Base-by-base conservation (phyloP, 1,140 invertebrate species). In the Ips nitidus region DNA sequence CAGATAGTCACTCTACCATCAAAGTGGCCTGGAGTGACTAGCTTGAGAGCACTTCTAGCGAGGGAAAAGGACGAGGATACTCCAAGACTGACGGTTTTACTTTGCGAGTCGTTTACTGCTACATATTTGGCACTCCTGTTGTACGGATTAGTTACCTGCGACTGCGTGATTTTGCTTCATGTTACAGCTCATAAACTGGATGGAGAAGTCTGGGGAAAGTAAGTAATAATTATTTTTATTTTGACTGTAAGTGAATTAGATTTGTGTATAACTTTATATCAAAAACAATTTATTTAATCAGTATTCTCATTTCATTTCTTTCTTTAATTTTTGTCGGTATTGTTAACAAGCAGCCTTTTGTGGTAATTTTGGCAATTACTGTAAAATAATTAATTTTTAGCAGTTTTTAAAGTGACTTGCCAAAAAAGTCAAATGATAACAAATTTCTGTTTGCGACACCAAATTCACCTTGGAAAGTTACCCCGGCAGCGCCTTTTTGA, bases 31-130 rank as follows among this genome's bases (percentile, higher is more conserved):
- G 90, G 95, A 40, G 96, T 99, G 0, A 94, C 95, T 1, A 95
- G 94, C 72, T 83, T 99, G 50, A 87, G 95, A 7, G 93, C 95
- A 0, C 82, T 99, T 52, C 81, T 98, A 2, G 90, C 93, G 0
- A 84, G 95, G 8, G 97, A 98, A 76, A 95, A 97, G 79, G 97
- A 99, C 78, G 96, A 99, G 77, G 97, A 99, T 80, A 90, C 94
- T 0, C 97, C 97, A 0, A 92, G 95, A 75, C 82, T 99, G 40
- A 93, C 93, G 73, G 91, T 98, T 36, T 83, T 99, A 1, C 84
- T 99, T 6, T 92, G 93, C 65, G 97, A 99, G 82, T 88, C 94
- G 0, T 96, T 98, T 80, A 88, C 95, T 1, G 92, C 95, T 0
- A 94, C 97, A 1, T 98, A 94, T 79, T 87, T 97, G 79, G 94